Percentiles rank a stretch among this genome's conserved stretches.
These are phyloP conservation scores for Timema podura DNA, from an alignment of 2,888 invertebrate genomes.

Conservation along the genomic window DNA sequence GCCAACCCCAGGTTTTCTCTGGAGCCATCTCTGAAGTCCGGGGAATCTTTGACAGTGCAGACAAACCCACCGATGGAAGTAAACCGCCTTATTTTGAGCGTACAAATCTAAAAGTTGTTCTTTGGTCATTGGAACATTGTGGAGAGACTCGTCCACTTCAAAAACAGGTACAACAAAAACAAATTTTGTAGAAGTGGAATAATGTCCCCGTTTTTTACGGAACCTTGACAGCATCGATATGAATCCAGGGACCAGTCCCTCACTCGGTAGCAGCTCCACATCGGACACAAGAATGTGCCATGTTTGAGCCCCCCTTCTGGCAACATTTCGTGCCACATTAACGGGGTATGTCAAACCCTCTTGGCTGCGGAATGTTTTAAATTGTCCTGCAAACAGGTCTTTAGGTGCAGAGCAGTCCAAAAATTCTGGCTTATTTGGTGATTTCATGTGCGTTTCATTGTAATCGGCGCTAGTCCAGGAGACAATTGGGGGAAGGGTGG, in stretches of 20 bases:
- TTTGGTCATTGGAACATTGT: conserved; percentile 62
- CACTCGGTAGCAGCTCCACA: conserved; percentile 67
- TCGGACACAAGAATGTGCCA: conserved; percentile 65
- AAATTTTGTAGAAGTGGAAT: conserved; percentile 22
- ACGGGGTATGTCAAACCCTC: conserved; percentile 60
- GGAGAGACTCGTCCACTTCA: conserved; percentile 57
- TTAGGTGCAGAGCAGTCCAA: conserved; percentile 25
- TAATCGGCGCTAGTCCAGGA: not conserved
- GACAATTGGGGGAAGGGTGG: conserved; percentile 48
- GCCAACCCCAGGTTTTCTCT: conserved; percentile 36
- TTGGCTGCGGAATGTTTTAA: conserved; percentile 34
- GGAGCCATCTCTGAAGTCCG: conserved; percentile 62
- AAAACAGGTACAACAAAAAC: conserved; percentile 70
- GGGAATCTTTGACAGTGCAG: conserved; percentile 72
- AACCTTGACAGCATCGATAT: conserved; percentile 54
- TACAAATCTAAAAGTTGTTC: conserved; percentile 51
- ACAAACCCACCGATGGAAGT: conserved; percentile 66
- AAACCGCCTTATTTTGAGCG: conserved; percentile 54
- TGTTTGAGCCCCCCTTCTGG: conserved; percentile 60
- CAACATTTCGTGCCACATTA: conserved; percentile 68
- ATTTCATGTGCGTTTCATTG: not conserved
- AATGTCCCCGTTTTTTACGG: conserved; percentile 43
- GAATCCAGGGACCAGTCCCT: conserved; percentile 57
- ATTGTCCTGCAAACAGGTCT: conserved; percentile 24
- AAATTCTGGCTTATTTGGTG: conserved; percentile 11